Evolutionary conservation across 2,888 invertebrate species (phyloP).

Genomic region (Cerceris ruficornis): DNA sequence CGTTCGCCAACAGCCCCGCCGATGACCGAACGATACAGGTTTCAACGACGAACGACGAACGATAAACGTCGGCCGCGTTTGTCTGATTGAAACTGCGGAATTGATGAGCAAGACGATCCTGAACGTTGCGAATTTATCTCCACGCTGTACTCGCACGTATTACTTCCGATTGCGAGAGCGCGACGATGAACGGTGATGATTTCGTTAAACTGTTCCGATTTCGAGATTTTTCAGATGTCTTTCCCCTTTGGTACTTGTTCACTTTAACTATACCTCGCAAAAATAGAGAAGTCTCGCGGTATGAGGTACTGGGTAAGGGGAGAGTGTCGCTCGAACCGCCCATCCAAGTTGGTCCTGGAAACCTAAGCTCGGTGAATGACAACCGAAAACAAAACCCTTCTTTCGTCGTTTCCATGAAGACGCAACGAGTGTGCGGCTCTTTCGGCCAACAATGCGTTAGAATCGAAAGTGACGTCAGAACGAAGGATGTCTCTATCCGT

Average conservation of each 20-base stretch:
- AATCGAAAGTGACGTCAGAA: too few species aligned
- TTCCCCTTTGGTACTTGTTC: neutral
- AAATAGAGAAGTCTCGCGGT: too few species aligned
- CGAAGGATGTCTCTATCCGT: too few species aligned
- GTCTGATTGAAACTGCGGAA: conserved; percentile 74
- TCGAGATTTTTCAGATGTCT: neutral
- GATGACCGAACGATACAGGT: conserved; percentile 70
- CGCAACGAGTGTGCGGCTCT: too few species aligned
- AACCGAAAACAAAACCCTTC: too few species aligned
- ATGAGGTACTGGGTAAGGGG: too few species aligned
- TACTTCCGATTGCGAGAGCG: conserved; percentile 13
- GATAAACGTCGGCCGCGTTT: conserved; percentile 57
- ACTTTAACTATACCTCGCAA: too few species aligned
- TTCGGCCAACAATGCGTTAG: too few species aligned
- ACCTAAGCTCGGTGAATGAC: too few species aligned
- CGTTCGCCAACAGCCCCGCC: conserved; percentile 54
- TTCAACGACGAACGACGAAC: conserved; percentile 68
- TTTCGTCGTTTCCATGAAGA: too few species aligned
- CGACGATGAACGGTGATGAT: neutral
- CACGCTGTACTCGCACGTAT: conserved; percentile 1
- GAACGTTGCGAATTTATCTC: conserved; percentile 42
- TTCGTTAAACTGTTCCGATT: neutral
- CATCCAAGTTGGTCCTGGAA: too few species aligned
- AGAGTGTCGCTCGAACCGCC: too few species aligned
- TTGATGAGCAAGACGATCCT: conserved; percentile 63